Evolutionary conservation across 1,140 invertebrate genomes (phyloP), one percentile per base, ranked within the genome.

Genomic region (Panagrolaimus sp.): DNA sequence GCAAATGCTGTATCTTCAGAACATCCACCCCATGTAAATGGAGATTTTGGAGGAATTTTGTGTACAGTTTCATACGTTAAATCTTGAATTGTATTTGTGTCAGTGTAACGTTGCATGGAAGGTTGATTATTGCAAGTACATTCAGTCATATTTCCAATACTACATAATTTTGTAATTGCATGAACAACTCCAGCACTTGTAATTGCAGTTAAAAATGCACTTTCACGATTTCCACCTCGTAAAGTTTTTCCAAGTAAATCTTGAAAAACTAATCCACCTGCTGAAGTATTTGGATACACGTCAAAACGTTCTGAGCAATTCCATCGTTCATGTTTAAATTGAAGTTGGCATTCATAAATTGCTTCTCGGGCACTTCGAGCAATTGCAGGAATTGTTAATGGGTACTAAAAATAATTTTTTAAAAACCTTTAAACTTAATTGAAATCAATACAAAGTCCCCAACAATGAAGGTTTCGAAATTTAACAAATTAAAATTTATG

Each of bases 151-250:
- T 88, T 88, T 15, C 89, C 89, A 1, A 86, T 86, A 73, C 86
- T 88, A 80, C 89, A 89, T 5, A 88, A 86, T 71, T 88, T 86
- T 3, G 89, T 89, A 7, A 89, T 86, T 3, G 88, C 86, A 78
- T 89, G 88, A 32, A 89, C 88, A 3, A 89, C 88, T 4, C 88
- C 88, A 15, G 89, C 89, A 73, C 87, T 88, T 14, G 88, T 87
- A 45, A 89, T 86, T 44, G 88, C 88, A 78, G 89, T 88, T 47
- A 89, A 87, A 79, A 89, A 89, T 0, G 89, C 89, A 7, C 88
- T 88, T 77, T 89, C 89, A 75, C 86, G 86, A 71, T 87, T 66
- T 76, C 74, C 52, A 9, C 70, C 55, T 67, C 69, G 26, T 14
- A 76, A 52, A 9, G 74, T 76, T 21, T 64, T 72, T 21, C 72